phyloP scores from a whole-genome alignment of 1,140 invertebrate species.

The Drosophila aff. region DNA sequence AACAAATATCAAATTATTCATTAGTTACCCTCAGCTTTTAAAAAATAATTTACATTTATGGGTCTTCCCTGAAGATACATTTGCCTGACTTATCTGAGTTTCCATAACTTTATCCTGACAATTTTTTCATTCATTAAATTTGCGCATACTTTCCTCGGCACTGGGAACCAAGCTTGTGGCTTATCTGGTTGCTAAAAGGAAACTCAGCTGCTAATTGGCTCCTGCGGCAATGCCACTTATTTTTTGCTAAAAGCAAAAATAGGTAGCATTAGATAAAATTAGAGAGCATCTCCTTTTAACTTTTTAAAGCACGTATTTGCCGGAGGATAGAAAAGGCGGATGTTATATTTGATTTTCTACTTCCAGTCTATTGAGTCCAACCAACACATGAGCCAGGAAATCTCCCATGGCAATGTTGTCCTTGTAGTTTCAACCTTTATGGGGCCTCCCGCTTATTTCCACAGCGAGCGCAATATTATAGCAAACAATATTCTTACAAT shows the following conservation, averaged over 20 bases:
- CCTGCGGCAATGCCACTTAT: conserved; percentile 2
- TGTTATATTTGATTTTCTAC: neutral
- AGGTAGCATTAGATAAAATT: neutral
- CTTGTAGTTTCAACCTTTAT: conserved; percentile 14
- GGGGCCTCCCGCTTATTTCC: conserved; percentile 1
- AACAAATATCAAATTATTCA: conserved; percentile 6
- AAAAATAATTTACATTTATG: neutral
- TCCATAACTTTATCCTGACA: conserved; percentile 1
- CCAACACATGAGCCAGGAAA: neutral
- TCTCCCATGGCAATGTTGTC: neutral
- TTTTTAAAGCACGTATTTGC: neutral
- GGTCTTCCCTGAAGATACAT: neutral
- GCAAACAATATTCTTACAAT: conserved; percentile 7
- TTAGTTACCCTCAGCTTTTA: neutral
- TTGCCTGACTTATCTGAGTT: conserved; percentile 5
- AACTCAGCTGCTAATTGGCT: conserved; percentile 60
- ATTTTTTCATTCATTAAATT: conserved; percentile 42
- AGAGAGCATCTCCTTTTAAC: neutral
- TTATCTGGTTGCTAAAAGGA: conserved; percentile 28
- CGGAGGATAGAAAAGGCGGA: neutral
- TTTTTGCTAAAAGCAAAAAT: neutral
- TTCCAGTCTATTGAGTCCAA: neutral
- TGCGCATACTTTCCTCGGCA: conserved; percentile 3
- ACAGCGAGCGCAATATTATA: neutral
- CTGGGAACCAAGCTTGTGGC: conserved; percentile 34